Evolutionary conservation across 1,140 invertebrate species (phyloP).

Genomic region (Sinonovacula constricta): DNA sequence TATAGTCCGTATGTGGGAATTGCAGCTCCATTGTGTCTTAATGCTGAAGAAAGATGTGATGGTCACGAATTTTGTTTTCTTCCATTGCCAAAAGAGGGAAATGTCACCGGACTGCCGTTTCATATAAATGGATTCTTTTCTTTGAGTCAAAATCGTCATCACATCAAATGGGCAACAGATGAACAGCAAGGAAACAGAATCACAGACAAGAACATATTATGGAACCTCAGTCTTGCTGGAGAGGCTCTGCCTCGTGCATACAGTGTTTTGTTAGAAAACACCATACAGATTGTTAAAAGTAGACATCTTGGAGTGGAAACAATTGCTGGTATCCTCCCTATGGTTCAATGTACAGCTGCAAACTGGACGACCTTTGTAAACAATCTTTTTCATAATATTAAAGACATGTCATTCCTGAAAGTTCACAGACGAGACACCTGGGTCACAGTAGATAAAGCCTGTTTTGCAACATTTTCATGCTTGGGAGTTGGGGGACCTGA

Average conservation of each 20-base stretch:
- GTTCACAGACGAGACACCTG: not conserved
- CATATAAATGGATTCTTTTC: constrained; percentile 74
- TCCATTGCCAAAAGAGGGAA: constrained; percentile 65
- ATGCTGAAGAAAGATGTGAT: constrained; percentile 16
- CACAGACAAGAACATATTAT: constrained; percentile 62
- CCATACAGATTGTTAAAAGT: not conserved
- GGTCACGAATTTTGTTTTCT: constrained; percentile 75
- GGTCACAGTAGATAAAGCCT: constrained; percentile 1
- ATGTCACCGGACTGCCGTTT: constrained; percentile 70
- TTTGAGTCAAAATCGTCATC: constrained; percentile 68
- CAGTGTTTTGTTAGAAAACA: not conserved
- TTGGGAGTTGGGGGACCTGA: not conserved
- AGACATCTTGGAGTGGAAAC: not conserved
- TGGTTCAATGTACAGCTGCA: not conserved
- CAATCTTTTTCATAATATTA: not conserved
- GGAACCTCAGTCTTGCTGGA: constrained; percentile 67
- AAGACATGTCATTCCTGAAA: not conserved
- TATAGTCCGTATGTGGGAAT: constrained; percentile 70
- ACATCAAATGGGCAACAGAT: constrained; percentile 70
- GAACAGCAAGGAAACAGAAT: constrained; percentile 47
- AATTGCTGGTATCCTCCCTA: constrained; percentile 24
- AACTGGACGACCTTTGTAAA: constrained; percentile 14
- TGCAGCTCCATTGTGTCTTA: constrained; percentile 52
- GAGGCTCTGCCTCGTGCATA: constrained; percentile 65
- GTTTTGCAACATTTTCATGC: constrained; percentile 46